Percentiles rank a stretch among this genome's conserved stretches.
These are phyloP conservation scores for Pandemis heparana DNA, from an alignment of 2,888 invertebrate species.

Conservation along the genomic window DNA sequence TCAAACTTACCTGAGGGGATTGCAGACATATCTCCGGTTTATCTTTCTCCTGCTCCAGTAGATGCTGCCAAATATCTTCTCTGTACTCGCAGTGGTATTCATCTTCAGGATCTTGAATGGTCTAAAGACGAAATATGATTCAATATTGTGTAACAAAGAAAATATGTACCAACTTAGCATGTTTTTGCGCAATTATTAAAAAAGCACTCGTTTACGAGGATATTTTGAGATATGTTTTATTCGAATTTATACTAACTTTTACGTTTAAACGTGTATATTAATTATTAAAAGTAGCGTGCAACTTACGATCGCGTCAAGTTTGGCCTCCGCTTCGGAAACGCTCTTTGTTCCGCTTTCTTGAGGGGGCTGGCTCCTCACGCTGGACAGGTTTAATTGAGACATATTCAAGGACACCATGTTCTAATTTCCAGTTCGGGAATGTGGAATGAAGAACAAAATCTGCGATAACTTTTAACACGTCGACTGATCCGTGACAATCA, in stretches of 20 bases:
- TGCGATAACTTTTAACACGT: conserved; percentile 73
- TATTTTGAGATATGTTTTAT: conserved; percentile 55
- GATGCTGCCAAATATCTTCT: conserved; percentile 77
- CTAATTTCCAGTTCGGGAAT: conserved; percentile 51
- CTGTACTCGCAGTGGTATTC: conserved; percentile 76
- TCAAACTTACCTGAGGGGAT: conserved; percentile 75
- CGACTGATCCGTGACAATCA: conserved; percentile 74
- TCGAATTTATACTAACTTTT: not conserved
- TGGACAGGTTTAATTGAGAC: conserved; percentile 76
- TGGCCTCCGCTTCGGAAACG: conserved; percentile 60
- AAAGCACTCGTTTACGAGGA: conserved; percentile 49
- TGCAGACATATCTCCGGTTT: conserved; percentile 76
- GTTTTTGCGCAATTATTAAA: conserved; percentile 2
- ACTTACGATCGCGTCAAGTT: conserved; percentile 70
- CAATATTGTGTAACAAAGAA: conserved; percentile 50
- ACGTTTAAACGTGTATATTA: not conserved
- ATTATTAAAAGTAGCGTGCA: conserved; percentile 15
- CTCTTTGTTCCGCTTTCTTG: conserved; percentile 62
- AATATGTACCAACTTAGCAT: conserved; percentile 2
- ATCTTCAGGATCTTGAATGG: conserved; percentile 66
- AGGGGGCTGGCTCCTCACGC: conserved; percentile 66
- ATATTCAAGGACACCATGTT: conserved; percentile 80
- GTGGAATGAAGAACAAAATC: conserved; percentile 54
- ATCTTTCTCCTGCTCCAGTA: conserved; percentile 74
- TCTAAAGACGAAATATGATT: conserved; percentile 50